Conservation (phyloP, 2,888 invertebrate genomes). For the Sesamia inferens region DNA sequence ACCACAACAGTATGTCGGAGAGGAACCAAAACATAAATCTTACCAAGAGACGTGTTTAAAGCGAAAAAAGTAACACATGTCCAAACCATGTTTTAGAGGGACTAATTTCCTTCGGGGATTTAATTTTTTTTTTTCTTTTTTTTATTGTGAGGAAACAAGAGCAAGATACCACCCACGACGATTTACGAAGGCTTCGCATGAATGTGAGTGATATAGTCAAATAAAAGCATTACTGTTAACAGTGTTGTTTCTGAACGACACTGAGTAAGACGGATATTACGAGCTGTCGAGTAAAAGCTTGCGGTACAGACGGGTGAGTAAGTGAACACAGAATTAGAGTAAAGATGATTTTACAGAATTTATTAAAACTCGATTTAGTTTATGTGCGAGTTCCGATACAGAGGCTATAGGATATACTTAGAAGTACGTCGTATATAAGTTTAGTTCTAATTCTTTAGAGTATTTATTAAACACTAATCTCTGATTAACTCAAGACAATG, state of each 20-base stretch:
- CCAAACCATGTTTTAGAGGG: constrained; percentile 87
- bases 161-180: constrained; percentile 87
- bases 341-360: background rate
- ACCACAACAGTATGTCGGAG: constrained; percentile 83
- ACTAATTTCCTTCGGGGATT: constrained; percentile 87
- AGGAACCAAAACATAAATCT: constrained; percentile 86
- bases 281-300: constrained; percentile 43
- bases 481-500: no score
- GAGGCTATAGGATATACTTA: background rate
- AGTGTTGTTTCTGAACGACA: constrained; percentile 60
- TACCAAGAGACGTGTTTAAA: constrained; percentile 83
- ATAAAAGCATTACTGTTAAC: constrained; percentile 72
- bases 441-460: background rate
- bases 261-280: constrained; percentile 60
- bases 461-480: background rate
- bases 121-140: constrained; percentile 80
- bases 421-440: background rate
- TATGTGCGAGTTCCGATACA: background rate
- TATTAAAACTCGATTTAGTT: background rate
- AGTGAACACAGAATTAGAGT: constrained; percentile 23
- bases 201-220: constrained; percentile 69
- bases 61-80: constrained; percentile 90
- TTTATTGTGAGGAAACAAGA: constrained; percentile 75
- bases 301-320: constrained; percentile 56
- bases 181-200: constrained; percentile 70